Base-by-base conservation (phyloP, 1,140 invertebrate genomes). In the Holcopasites calliopsidis region DNA sequence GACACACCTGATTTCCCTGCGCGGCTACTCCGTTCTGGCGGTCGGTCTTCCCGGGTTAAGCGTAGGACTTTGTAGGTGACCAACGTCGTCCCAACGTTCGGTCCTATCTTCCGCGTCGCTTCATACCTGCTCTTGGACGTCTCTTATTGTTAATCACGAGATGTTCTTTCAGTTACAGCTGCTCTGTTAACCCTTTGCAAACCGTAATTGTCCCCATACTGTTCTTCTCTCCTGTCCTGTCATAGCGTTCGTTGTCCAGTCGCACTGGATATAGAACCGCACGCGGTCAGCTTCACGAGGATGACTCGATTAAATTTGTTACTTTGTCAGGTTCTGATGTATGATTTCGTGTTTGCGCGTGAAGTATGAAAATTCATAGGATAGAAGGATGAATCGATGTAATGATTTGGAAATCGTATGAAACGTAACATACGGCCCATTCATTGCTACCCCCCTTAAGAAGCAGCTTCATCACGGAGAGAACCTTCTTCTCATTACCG, bases 381-480 rank as follows among this genome's bases (percentile, higher is more conserved):
- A 33, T 4, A 23, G 33, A 28, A 26, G 18, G n/a, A 31, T 3
- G 58, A 52, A 52, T 72, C 58, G n/a, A 31, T n/a, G 52, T 28
- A 38, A 33, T 31, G 26, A 52, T 21, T 73, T 33, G 44, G 64
- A 64, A 62, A 49, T 62, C 58, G 23, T 40, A 62, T 40, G 55
- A 28, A 35, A 40, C 35, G 47, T 23, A 33, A 62, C 47, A 40
- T n/a, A n/a, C 35, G 23, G 31, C 7, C 16, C 57, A 68, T 80
- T 80, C 50, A 64, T 50, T 23, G 31, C 16, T 2, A 40, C 50
- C 44, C 49, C 72, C 64, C 75, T 62, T 58, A 80, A 64, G 50
- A 75, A n/a, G 55, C 26, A 23, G 52, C n/a, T 66, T 66, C 62
- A 74, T 74, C 61, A 74, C 35, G 33, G 7, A 69, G n/a, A n/a